Base-by-base conservation (phyloP, 2,888 invertebrate genomes). In the Serrognathus titanus region DNA sequence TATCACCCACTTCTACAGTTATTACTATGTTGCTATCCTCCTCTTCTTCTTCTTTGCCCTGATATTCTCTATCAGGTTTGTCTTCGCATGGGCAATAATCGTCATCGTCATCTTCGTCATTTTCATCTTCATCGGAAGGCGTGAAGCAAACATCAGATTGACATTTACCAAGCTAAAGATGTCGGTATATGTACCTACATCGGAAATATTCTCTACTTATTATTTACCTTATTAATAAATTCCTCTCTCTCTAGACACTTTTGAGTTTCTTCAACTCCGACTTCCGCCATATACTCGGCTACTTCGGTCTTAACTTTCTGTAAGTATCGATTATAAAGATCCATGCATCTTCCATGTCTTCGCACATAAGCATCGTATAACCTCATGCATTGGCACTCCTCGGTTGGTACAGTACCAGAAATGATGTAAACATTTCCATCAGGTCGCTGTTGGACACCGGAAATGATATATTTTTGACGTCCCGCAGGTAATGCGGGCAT, bases 401-500 rank as follows among this genome's bases (percentile, higher is more conserved):
- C 59, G 6, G 63, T 62, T 11, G 65, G 61, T 39, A 68, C 55
- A 1, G 71, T 69, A 13, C 67, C 64, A 3, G 66, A 61, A 7
- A 75, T 31, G 16, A 75, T 64, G 56, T 67, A 76, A 8, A 72
- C 69, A 45, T 74, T 75, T 38, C 74, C 72, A n/a, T 69, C 63
- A 0, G 68, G 66, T 20, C 69, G 68, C 51, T 67, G 65, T 37
- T 64, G 68, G 2, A 75, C 74, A n/a, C 76, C 77, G 7, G 56
- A 38, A 46, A 74, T 71, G 12, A 64, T 63, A 57, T 71, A 75
- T 55, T 72, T 70, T 36, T 66, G 63, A 40, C 71, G 61, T 9
- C 72, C 71, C 10, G 57, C 52, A 4, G 69, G 68, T 8, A 64
- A 62, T 7, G 64, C 57, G 2, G 72, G 74, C 66, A 72, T 66